Conservation (phyloP, 2,888 invertebrate species). For the Oasisia sp. region DNA sequence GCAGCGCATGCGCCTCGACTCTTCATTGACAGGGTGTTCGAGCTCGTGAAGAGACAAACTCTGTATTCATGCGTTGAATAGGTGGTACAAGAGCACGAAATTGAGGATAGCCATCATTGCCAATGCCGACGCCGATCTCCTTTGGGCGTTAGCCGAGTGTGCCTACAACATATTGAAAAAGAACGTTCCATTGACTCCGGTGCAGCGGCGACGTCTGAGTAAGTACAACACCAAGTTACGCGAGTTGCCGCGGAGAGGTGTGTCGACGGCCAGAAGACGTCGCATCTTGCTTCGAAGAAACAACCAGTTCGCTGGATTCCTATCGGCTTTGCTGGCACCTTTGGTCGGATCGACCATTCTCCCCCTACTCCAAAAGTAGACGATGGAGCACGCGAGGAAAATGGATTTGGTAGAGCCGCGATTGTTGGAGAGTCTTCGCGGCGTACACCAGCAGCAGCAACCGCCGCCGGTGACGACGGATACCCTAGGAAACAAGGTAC, state of each 20-base stretch:
- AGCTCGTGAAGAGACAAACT: background rate
- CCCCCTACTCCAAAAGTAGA: background rate
- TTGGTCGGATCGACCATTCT: background rate
- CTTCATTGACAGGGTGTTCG: background rate
- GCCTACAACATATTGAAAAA: background rate
- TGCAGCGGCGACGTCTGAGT: background rate
- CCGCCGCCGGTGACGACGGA: background rate
- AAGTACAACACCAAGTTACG: background rate
- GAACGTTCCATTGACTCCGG: background rate
- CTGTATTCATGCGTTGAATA: background rate
- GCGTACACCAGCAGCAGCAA: too few relatives aligned
- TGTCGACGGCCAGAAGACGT: background rate
- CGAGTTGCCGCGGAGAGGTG: background rate
- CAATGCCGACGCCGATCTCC: background rate
- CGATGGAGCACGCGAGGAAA: background rate
- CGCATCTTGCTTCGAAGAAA: background rate
- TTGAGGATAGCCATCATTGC: background rate
- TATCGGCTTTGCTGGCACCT: background rate
- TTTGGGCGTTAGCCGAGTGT: background rate
- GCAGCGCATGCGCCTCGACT: background rate
- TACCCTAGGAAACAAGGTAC: background rate
- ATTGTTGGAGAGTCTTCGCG: background rate
- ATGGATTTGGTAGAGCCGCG: background rate
- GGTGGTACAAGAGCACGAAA: background rate
- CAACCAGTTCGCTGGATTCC: background rate